Conservation (phyloP, 2,113 vertebrate genomes). For the Taurulus bubalis region DNA sequence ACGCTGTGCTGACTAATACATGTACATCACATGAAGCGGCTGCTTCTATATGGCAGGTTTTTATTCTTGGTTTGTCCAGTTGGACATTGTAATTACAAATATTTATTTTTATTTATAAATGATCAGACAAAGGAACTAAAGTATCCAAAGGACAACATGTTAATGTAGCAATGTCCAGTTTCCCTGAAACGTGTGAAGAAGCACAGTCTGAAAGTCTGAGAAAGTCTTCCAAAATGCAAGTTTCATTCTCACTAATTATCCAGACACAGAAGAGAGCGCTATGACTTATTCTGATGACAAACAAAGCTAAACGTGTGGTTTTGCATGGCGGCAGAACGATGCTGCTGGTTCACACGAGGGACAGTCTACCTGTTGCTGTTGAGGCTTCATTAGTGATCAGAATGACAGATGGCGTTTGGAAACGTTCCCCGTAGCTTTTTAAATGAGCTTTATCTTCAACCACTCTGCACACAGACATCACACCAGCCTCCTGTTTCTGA, state of each 20-base stretch:
- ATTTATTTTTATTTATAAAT: too few species aligned
- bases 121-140: too few species aligned
- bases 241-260: neutral
- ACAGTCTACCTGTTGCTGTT: constrained; percentile 7
- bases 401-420: constrained; percentile 23
- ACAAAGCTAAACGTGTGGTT: neutral
- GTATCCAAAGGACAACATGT: too few species aligned
- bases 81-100: neutral
- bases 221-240: neutral
- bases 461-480: neutral
- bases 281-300: neutral
- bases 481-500: neutral
- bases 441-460: neutral
- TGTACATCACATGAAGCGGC: neutral
- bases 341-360: constrained; percentile 8
- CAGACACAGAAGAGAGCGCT: neutral
- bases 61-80: too few species aligned
- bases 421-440: constrained; percentile 27
- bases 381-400: constrained; percentile 17
- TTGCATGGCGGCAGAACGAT: constrained; percentile 3
- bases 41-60: neutral
- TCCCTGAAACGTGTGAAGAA: neutral
- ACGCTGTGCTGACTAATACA: neutral
- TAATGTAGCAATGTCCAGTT: neutral
- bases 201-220: neutral